A percentile compares a stretch with the other conserved stretches of the same genome.
These are phyloP conservation scores for Eulithis testata DNA, from an alignment of 2,888 invertebrate species.

Conservation along the genomic window DNA sequence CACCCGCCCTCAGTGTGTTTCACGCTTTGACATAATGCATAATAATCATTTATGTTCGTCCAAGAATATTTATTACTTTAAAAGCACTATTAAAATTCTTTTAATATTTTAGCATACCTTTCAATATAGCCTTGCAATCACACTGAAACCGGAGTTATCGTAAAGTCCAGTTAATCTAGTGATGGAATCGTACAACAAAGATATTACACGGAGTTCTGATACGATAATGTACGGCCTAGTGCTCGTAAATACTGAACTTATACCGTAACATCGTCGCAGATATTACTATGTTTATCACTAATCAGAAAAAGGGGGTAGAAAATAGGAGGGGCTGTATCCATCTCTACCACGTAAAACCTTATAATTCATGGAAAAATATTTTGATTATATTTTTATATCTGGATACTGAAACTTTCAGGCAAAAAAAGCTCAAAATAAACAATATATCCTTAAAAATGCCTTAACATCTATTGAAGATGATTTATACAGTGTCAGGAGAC, in stretches of 20 bases:
- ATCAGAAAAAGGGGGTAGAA: neutral
- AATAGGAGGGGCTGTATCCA: too few relatives aligned
- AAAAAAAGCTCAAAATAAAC: too few relatives aligned
- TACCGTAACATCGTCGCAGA: slow-evolving; percentile 1
- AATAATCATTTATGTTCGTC: too few relatives aligned
- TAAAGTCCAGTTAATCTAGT: slow-evolving; percentile 20
- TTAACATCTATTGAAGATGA: too few relatives aligned
- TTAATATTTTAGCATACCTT: neutral
- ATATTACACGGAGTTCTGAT: slow-evolving; percentile 7
- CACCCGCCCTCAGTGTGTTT: too few relatives aligned
- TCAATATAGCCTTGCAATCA: slow-evolving; percentile 5
- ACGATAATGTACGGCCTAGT: slow-evolving; percentile 1
- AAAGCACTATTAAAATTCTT: neutral
- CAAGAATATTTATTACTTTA: neutral
- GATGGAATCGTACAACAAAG: slow-evolving; percentile 15
- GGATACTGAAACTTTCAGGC: too few relatives aligned
- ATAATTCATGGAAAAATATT: too few relatives aligned
- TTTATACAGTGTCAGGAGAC: too few relatives aligned
- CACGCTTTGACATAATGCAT: too few relatives aligned
- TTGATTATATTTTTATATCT: too few relatives aligned
- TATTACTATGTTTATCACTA: slow-evolving; percentile 1
- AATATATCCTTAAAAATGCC: too few relatives aligned
- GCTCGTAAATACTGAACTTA: slow-evolving; percentile 6
- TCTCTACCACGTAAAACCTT: too few relatives aligned
- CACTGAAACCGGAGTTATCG: slow-evolving; percentile 13